Base-by-base conservation (phyloP, 2,888 invertebrate genomes). In the Drosophila anomelani region DNA sequence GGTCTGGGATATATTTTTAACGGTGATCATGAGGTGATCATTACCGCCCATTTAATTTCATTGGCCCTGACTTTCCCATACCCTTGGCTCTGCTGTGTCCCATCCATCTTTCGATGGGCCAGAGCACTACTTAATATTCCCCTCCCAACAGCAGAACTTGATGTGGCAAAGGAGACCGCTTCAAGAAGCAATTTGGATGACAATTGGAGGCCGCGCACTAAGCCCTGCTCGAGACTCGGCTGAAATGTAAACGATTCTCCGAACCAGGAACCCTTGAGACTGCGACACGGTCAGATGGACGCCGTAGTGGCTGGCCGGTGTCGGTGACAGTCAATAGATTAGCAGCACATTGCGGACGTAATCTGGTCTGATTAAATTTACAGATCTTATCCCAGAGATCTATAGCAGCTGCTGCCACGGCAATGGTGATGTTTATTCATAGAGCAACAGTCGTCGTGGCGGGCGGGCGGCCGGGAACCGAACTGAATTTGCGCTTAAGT, bases 401-500 rank as follows among this genome's bases (percentile, higher is more conserved):
- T 51, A 61, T 62, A 70, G 55, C 23, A 54, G 39, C 54, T 23
- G 60, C 44, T 55, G 57, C 49, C 38, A 10, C 29, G 26, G 15
- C 34, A 59, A 36, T 57, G 57, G 43, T 58, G 71, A 80, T 83
- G 83, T 83, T 85, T 85, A 85, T 85, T 85, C 81, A 83, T 82
- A 75, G 67, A 49, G 53, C 26, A 60, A 46, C 53, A 23, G 44
- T 23, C 51, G 75, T 36, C 55, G 75, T 61, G 53, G 69, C 49
- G 41, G 59, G 36, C 13, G 20, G 29, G 36, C 47, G 56, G n/a
- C 56, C 26, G 44, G 55, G 54, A 26, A 44, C 44, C 58, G 57
- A 73, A 72, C 71, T 72, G 75, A 85, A 88, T 80, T 85, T 81
- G 76, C 79, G 75, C 88, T 83, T 84, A 86, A 88, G 88, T 86